Evolutionary conservation across 2,888 invertebrate genomes (phyloP), one percentile per base, ranked within the genome.

Genomic region (Selenia dentaria): DNA sequence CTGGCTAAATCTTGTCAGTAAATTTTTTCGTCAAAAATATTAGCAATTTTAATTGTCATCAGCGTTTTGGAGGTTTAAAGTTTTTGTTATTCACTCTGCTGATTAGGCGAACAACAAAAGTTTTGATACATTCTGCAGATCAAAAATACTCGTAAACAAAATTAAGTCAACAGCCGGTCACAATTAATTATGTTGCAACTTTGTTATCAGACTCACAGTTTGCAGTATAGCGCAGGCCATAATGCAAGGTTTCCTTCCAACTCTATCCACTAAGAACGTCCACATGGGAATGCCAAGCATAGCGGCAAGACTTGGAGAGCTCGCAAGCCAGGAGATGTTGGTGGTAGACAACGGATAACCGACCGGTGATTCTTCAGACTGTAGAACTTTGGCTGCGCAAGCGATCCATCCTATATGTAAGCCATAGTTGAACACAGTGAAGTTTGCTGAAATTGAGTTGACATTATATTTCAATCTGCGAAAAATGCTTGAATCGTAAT

Each of bases 331-430:
- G 0, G 84, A 76, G 1, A 80, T 57, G 33, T 73, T 68, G 24
- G 66, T 64, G 22, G 72, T 62, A 6, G 74, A 70, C 32, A 90
- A 40, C 0, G 75, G 66, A 4, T 27, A 48, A 2, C 74, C 78
- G 1, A 73, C 47, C 0, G 81, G 77, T 2, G 77, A 69, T 0
- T 47, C 25, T 1, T 60, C 57, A 0, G 79, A 74, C 39, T 79
- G 67, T 16, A 88, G 64, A 9, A 74, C 58, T 1, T 70, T 71
- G 4, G 82, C 62, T 43, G 78, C 77, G 0, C 85, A 81, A 0
- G 89, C 83, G 1, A 82, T 70, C 82, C 85, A 89, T 2, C 84
- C 86, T 2, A 73, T 59, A 29, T 77, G 74, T 3, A 76, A 62
- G 0, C 87, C 87, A 35, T 82, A 71, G 5, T 70, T 71, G 38